Evolutionary conservation across 2,113 vertebrate genomes (phyloP).

Genomic region (Sialia sialis): DNA sequence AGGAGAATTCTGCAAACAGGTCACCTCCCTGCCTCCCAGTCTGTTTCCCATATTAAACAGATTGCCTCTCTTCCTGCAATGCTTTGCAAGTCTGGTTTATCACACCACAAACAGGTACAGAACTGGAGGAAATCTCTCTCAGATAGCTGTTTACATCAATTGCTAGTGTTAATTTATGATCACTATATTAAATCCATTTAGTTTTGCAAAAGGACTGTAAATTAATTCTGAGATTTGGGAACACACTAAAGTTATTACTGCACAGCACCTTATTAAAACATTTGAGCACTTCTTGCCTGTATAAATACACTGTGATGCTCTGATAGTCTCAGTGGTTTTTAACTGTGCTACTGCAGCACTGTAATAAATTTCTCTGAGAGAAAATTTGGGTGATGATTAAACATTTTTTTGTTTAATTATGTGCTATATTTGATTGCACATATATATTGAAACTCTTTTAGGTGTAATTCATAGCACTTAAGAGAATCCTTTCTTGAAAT

Average conservation of each 20-base stretch:
- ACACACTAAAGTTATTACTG: conserved; percentile 26
- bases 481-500: not conserved
- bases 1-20: conserved; percentile 24
- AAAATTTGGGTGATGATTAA: conserved; percentile 1
- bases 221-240: conserved; percentile 60
- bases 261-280: conserved; percentile 47
- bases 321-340: conserved; percentile 1
- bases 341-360: not conserved
- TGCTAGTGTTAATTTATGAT: conserved; percentile 53
- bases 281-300: not conserved
- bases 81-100: not conserved
- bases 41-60: conserved; percentile 7
- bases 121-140: conserved; percentile 26
- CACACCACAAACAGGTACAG: not conserved
- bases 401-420: conserved; percentile 25
- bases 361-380: not conserved
- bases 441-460: not conserved
- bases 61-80: not conserved
- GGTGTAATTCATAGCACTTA: not conserved
- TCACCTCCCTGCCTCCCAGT: not conserved
- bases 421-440: not conserved
- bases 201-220: conserved; percentile 33
- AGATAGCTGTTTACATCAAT: conserved; percentile 16
- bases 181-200: conserved; percentile 40
- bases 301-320: not conserved